These are phyloP conservation scores for Lepidocyrtinus sp. DNA, from an alignment of 2,888 invertebrate species.

Conservation along the genomic window DNA sequence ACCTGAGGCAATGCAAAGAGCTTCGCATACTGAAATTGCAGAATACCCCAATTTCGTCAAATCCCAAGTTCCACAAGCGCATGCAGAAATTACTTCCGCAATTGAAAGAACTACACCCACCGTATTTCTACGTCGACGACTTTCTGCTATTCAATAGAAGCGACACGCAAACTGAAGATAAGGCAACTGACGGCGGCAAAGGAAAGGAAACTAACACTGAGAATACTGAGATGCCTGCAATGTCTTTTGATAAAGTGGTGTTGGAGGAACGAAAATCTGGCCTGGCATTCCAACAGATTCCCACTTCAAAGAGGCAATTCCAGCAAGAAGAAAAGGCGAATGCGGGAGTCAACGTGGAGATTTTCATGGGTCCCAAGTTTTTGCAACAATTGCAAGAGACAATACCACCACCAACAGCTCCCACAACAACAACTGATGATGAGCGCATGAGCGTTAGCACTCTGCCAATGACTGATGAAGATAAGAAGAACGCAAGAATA, in stretches of 20 bases:
- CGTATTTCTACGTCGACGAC: slow-evolving; percentile 10
- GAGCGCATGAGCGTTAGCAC: no score
- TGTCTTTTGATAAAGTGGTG: slow-evolving; percentile 41
- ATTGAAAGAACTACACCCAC: slow-evolving; percentile 58
- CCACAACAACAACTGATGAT: no score
- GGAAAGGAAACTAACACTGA: neutral
- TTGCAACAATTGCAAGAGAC: slow-evolving; percentile 45
- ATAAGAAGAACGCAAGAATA: no score
- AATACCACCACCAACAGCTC: slow-evolving; percentile 42
- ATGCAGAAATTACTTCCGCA: slow-evolving; percentile 54
- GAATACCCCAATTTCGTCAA: slow-evolving; percentile 48
- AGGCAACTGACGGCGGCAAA: slow-evolving; percentile 16
- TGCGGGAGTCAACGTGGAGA: slow-evolving; percentile 32
- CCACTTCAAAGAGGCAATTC: slow-evolving; percentile 23
- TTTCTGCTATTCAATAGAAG: slow-evolving; percentile 22
- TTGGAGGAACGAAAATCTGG: slow-evolving; percentile 41
- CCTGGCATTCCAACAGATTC: slow-evolving; percentile 49
- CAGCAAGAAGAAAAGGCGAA: slow-evolving; percentile 15
- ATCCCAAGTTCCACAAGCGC: slow-evolving; percentile 39
- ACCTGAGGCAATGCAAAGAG: slow-evolving; percentile 48
- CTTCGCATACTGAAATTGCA: slow-evolving; percentile 61
- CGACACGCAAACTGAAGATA: neutral
- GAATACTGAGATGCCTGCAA: slow-evolving; percentile 25
- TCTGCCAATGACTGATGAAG: no score
- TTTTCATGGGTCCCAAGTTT: slow-evolving; percentile 53